These are phyloP conservation scores for Seriola rivoliana DNA, from an alignment of 2,113 vertebrate genomes.

Conservation along the genomic window DNA sequence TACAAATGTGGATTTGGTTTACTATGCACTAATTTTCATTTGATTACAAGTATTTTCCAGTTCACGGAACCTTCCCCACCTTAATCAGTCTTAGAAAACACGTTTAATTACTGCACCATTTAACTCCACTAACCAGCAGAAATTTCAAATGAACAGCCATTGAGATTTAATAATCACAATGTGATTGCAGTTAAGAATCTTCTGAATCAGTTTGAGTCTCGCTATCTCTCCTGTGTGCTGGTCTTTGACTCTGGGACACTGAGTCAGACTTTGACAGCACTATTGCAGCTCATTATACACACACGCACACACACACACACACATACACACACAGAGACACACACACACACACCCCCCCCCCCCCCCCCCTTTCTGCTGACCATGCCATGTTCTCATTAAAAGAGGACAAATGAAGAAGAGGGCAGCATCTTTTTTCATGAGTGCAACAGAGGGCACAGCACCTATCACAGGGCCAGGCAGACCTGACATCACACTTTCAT, in stretches of 20 bases:
- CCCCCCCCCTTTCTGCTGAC: neutral
- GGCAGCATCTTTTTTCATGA: conserved; percentile 41
- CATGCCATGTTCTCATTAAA: conserved; percentile 51
- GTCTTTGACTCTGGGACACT: conserved; percentile 36
- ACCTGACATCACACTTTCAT: conserved; percentile 25
- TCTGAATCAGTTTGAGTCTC: neutral
- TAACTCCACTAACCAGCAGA: neutral
- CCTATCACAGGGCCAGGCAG: conserved; percentile 1
- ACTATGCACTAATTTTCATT: neutral
- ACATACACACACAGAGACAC: neutral
- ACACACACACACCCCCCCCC: neutral
- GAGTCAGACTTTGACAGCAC: conserved; percentile 37
- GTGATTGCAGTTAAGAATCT: neutral
- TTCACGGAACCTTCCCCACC: neutral
- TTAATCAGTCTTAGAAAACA: neutral
- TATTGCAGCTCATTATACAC: conserved; percentile 19
- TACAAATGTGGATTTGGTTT: neutral
- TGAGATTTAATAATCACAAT: conserved; percentile 10
- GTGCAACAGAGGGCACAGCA: conserved; percentile 16
- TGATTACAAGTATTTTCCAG: neutral
- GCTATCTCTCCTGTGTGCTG: conserved; percentile 17
- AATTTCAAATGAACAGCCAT: neutral
- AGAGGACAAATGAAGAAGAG: conserved; percentile 53
- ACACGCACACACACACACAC: neutral
- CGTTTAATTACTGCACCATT: neutral